Base-by-base conservation (phyloP, 2,888 invertebrate species). In the Lycaena phlaeas region DNA sequence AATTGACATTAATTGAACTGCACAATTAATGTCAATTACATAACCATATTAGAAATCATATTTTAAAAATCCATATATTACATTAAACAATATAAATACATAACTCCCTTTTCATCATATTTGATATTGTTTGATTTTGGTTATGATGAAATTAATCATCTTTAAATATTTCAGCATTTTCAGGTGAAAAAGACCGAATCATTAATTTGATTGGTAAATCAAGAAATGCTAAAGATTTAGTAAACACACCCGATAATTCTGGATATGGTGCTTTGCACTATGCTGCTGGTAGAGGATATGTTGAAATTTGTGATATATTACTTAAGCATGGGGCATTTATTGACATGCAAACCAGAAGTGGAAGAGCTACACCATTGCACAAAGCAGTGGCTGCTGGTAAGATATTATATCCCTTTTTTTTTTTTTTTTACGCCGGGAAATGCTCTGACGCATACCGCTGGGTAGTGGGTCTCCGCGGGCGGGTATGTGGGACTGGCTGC, bases 181-280 rank as follows among this genome's bases (percentile, higher is more conserved):
- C 88, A 61, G 93, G 93, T 41, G 93, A 96, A 61, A 58, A 86
- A 40, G 85, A 88, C 3, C 88, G 89, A 54, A 87, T 95, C 3
- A 65, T 84, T 43, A 68, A 68, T 31, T 81, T 95, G 44, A 71
- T 74, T 60, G 37, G 79, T 68, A 79, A 71, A 51, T 61, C 75
- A 17, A 68, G 45, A 31, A 65, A 72, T 57, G 53, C 60, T 48
- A 88, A 87, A 44, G 85, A 84, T 25, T 73, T 87, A 50, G 87
- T 89, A 0, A 88, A 93, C 72, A 64, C 70, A 9, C 78, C 81
- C 38, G 95, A 95, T 68, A 86, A 88, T 46, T 89, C 90, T 42
- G 96, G 96, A 26, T 97, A 96, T 63, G 93, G 93, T 14, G 92
- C 96, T 5, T 75, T 97, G 52, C 96, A 97, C 71, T 96, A 96